Percentiles rank a stretch among this genome's conserved stretches.
phyloP scores from a whole-genome alignment of 2,113 vertebrate species.

The Pontoporia blainvillei region DNA sequence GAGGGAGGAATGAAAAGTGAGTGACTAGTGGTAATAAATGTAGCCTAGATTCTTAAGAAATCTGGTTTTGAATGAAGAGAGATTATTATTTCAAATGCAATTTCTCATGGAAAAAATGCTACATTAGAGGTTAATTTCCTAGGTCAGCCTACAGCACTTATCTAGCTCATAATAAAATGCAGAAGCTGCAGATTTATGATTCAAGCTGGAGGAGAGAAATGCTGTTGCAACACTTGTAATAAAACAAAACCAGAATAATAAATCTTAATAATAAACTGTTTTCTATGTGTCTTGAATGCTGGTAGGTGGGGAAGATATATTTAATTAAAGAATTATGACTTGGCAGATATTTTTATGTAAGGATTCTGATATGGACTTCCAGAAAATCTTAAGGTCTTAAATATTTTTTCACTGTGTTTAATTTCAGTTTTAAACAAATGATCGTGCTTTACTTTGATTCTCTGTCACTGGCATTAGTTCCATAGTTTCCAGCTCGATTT shows the following conservation, averaged over 20 bases:
- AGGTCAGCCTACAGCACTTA: not conserved
- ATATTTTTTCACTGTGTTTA: not conserved
- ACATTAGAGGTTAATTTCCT: not conserved
- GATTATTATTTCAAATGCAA: not conserved
- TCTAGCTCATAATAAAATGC: not conserved
- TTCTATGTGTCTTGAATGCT: not conserved
- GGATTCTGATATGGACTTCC: not conserved
- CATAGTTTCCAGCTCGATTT: not conserved
- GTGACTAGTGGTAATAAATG: not conserved
- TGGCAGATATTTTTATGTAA: not conserved
- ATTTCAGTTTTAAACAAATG: not conserved
- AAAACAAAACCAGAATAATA: not conserved
- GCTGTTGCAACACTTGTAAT: not conserved
- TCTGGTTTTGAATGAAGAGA: not conserved
- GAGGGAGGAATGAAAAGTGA: not conserved
- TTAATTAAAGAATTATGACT: not conserved
- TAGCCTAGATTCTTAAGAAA: not conserved
- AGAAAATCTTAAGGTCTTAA: not conserved
- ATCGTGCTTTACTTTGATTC: not conserved
- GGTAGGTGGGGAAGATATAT: not conserved
- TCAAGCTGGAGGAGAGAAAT: not conserved
- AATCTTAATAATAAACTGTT: not conserved
- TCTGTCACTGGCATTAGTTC: not conserved
- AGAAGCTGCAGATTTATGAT: not conserved
- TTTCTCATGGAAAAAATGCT: not conserved